phyloP scores from a whole-genome alignment of 2,113 vertebrate species.

The Onychorhynchus coronatus region DNA sequence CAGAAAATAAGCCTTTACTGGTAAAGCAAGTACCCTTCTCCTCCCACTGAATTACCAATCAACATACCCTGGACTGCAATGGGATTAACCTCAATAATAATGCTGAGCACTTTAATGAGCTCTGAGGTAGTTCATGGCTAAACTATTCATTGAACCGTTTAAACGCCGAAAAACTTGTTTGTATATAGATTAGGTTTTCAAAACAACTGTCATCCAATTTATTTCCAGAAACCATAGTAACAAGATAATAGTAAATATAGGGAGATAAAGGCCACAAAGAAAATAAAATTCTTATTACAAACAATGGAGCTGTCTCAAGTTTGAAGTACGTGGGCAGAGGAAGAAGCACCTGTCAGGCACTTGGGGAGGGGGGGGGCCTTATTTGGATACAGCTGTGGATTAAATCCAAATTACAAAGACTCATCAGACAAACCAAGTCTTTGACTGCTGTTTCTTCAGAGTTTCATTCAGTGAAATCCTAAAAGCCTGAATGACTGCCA shows the following conservation, averaged over 20 bases:
- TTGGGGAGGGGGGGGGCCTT: background rate
- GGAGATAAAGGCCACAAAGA: background rate
- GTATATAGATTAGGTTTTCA: background rate
- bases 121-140: background rate
- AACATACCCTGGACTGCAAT: background rate
- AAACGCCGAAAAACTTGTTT: background rate
- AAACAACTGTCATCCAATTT: background rate
- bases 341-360: background rate
- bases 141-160: background rate
- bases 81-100: constrained; percentile 13
- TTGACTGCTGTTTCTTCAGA: background rate
- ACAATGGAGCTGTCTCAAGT: background rate
- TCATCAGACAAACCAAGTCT: background rate
- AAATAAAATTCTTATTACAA: background rate
- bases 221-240: background rate
- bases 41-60: background rate
- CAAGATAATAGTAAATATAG: background rate
- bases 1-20: background rate
- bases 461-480: background rate
- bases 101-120: background rate
- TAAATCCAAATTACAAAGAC: background rate
- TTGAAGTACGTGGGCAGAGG: background rate
- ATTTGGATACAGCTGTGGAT: background rate
- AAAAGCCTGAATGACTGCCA: background rate
- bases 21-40: background rate